phyloP scores from a whole-genome alignment of 2,888 invertebrate genomes.

The Sminthurinus aureus region DNA sequence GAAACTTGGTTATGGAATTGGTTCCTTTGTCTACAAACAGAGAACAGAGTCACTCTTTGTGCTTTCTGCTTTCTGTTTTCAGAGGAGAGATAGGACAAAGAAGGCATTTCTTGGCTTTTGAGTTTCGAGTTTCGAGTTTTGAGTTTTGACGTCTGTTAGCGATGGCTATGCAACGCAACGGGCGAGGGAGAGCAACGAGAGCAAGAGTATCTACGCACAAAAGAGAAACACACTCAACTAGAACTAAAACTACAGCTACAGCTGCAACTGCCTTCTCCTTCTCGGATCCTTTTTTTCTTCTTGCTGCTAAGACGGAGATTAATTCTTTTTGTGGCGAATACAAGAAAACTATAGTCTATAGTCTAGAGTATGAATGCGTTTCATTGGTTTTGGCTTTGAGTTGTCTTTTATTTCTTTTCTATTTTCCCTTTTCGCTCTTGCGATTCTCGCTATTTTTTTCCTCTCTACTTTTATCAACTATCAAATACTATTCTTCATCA shows the following conservation, averaged over 20 bases:
- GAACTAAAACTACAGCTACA: neutral
- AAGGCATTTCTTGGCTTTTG: too few species aligned
- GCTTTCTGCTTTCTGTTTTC: too few species aligned
- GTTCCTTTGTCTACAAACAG: too few species aligned
- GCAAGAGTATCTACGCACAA: neutral
- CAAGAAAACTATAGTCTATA: neutral
- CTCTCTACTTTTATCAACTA: too few species aligned
- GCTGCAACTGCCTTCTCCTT: neutral
- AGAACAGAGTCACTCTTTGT: neutral
- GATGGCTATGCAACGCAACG: neutral
- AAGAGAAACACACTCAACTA: neutral
- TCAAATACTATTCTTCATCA: too few species aligned
- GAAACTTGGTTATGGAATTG: too few species aligned
- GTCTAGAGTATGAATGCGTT: too few species aligned
- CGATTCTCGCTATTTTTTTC: neutral
- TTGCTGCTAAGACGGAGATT: conserved; percentile 21
- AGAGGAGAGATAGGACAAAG: too few species aligned
- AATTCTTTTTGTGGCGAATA: conserved; percentile 19
- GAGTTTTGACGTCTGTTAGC: too few species aligned
- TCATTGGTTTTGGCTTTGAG: neutral
- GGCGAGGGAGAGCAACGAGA: neutral
- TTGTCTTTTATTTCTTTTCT: neutral
- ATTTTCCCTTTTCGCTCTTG: neutral
- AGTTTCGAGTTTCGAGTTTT: too few species aligned
- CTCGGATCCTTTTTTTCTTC: neutral